Conservation (phyloP, 2,888 invertebrate genomes). For the Caradrina clavipalpis region DNA sequence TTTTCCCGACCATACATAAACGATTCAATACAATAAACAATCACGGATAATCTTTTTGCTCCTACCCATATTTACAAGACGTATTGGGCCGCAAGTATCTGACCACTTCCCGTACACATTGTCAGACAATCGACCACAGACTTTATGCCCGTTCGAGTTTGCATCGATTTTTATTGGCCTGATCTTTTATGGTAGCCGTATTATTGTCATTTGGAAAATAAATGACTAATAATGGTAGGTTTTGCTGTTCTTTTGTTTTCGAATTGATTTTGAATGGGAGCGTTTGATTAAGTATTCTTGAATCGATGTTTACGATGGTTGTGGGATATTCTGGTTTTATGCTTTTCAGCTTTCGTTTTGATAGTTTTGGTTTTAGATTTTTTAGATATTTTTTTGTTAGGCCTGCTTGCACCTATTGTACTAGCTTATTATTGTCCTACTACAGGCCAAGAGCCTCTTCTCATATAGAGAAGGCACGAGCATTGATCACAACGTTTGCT, state of each 20-base stretch:
- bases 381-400: neutral
- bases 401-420: too few species aligned
- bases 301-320: slow-evolving; percentile 30
- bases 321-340: neutral
- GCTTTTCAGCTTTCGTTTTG: too few species aligned
- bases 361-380: neutral
- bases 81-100: slow-evolving; percentile 78
- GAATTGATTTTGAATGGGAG: slow-evolving; percentile 56
- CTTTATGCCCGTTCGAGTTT: slow-evolving; percentile 24
- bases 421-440: too few species aligned
- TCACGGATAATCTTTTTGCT: slow-evolving; percentile 82
- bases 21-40: slow-evolving; percentile 89
- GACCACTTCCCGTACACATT: slow-evolving; percentile 65
- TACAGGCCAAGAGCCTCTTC: too few species aligned
- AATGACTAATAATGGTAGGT: slow-evolving; percentile 60
- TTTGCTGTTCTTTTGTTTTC: slow-evolving; percentile 51
- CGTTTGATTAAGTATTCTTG: slow-evolving; percentile 40
- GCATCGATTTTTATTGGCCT: slow-evolving; percentile 64
- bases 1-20: slow-evolving; percentile 74
- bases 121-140: slow-evolving; percentile 49
- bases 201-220: slow-evolving; percentile 69
- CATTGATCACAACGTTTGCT: too few species aligned
- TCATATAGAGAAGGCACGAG: too few species aligned
- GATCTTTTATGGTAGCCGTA: slow-evolving; percentile 56
- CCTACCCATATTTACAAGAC: slow-evolving; percentile 72